Evolutionary conservation across 2,797 vertebrate species (phyloP).

Genomic region (Lagocephalus sceleratus): DNA sequence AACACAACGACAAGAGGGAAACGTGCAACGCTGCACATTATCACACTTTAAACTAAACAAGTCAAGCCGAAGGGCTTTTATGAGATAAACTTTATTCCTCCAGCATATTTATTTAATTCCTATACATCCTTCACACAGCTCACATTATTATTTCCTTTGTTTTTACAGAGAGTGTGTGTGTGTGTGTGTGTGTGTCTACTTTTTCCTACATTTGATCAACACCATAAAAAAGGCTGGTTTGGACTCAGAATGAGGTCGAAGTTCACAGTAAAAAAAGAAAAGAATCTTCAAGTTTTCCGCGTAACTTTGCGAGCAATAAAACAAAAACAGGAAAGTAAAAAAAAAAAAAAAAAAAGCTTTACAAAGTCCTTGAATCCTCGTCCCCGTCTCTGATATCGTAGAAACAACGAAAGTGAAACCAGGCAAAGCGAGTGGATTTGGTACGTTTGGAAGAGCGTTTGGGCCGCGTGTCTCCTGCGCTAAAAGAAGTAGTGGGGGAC

Average conservation of each 20-base stretch:
- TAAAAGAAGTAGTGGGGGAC: conserved; percentile 99
- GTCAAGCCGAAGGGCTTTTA: conserved; percentile 77
- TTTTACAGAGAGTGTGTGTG: conserved; percentile 83
- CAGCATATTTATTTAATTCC: conserved; percentile 86
- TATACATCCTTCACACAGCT: conserved; percentile 95
- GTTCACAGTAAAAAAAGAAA: conserved; percentile 99
- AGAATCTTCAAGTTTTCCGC: conserved; percentile 93
- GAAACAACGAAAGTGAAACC: conserved; percentile 32
- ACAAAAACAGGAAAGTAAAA: conserved; percentile 58
- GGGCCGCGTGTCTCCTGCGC: conserved; percentile 74
- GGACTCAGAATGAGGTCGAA: conserved; percentile 95
- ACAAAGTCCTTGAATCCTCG: conserved; percentile 80
- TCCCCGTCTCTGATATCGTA: conserved; percentile 43
- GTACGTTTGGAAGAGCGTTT: conserved; percentile 45
- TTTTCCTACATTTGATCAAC: conserved; percentile 68
- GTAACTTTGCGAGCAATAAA: conserved; percentile 79
- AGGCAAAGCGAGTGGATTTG: conserved; percentile 15
- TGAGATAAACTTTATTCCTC: conserved; percentile 85
- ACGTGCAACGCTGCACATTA: too few relatives aligned
- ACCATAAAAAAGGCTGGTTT: conserved; percentile 80
- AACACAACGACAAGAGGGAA: too few relatives aligned
- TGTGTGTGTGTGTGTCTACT: conserved; percentile 78
- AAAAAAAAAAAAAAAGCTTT: conserved; percentile 69
- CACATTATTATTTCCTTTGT: conserved; percentile 51
- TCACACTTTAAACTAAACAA: too few relatives aligned